These are phyloP conservation scores for Rhagoletis pomonella DNA, from an alignment of 1,140 invertebrate species.

Conservation along the genomic window DNA sequence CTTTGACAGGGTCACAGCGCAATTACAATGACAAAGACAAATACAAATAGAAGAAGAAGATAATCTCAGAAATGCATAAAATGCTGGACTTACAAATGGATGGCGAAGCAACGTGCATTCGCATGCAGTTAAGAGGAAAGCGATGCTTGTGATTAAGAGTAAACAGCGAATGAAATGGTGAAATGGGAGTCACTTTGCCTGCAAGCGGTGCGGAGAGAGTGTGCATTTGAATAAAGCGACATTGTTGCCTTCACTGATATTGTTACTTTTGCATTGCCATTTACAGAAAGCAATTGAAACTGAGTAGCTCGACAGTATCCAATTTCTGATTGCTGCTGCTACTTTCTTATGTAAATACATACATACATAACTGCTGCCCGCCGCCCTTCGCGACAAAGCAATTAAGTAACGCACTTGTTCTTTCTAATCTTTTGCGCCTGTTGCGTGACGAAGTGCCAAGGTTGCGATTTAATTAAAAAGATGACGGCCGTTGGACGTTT, in stretches of 20 bases:
- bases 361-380: too few species aligned
- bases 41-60: not conserved
- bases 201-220: not conserved
- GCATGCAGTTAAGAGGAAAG: too few species aligned
- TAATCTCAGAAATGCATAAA: conserved; percentile 35
- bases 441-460: conserved; percentile 28
- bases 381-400: not conserved
- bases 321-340: not conserved
- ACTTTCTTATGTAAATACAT: too few species aligned
- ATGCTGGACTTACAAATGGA: conserved; percentile 3
- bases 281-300: not conserved
- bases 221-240: too few species aligned
- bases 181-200: not conserved
- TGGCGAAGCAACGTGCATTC: too few species aligned
- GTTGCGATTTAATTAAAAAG: conserved; percentile 29
- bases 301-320: not conserved
- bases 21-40: conserved; percentile 8
- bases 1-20: not conserved
- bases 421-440: conserved; percentile 21
- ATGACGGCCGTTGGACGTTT: not conserved
- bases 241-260: not conserved
- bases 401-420: conserved; percentile 28
- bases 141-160: not conserved
- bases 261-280: not conserved
- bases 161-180: not conserved